phyloP scores from a whole-genome alignment of 2,113 vertebrate genomes.

The Brachyistius frenatus region DNA sequence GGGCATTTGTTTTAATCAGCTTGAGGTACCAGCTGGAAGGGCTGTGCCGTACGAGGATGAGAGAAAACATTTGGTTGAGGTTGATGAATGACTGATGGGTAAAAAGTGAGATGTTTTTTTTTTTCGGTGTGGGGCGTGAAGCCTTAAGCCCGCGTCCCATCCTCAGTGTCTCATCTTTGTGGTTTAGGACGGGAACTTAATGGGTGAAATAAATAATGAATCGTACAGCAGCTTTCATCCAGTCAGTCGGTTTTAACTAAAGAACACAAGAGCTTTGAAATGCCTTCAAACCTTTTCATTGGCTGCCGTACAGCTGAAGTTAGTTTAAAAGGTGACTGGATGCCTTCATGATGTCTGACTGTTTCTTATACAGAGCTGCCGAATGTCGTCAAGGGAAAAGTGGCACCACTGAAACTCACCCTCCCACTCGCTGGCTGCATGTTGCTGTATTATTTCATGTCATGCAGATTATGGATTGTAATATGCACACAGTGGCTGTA shows the following conservation, averaged over 20 bases:
- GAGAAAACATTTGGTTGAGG: neutral
- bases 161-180: conserved; percentile 30
- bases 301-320: neutral
- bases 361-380: too few species aligned
- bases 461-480: neutral
- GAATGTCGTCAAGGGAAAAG: too few species aligned
- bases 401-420: too few species aligned
- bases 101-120: conserved; percentile 1
- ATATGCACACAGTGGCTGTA: neutral
- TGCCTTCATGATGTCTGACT: too few species aligned
- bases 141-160: conserved; percentile 13
- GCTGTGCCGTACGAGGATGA: neutral
- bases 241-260: neutral
- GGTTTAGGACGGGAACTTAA: conserved; percentile 24
- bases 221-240: conserved; percentile 14
- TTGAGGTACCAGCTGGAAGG: conserved; percentile 24
- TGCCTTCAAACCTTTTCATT: neutral
- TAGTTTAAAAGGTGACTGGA: neutral
- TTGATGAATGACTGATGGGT: neutral
- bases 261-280: conserved; percentile 6
- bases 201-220: conserved; percentile 51
- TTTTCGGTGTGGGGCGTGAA: conserved; percentile 2
- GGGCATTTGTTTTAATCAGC: conserved; percentile 53
- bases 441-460: neutral
- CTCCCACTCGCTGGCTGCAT: too few species aligned